phyloP scores from a whole-genome alignment of 1,140 invertebrate genomes.

The Drosophila auraria region DNA sequence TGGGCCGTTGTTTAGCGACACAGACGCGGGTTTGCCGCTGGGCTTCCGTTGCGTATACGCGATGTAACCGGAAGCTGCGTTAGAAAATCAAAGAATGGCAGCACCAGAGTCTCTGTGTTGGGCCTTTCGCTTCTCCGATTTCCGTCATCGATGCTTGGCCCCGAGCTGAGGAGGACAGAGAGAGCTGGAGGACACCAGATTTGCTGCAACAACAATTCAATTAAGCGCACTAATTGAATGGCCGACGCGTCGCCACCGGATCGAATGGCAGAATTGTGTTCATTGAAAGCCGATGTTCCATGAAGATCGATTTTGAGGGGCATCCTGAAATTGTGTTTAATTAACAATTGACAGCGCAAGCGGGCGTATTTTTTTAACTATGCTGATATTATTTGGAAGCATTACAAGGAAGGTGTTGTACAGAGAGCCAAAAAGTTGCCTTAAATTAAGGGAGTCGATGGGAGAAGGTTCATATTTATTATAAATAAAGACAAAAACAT shows the following conservation, averaged over 20 bases:
- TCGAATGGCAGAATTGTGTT: constrained; percentile 52
- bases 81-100: constrained; percentile 64
- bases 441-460: background rate
- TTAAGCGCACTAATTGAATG: constrained; percentile 84
- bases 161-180: background rate
- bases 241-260: constrained; percentile 39
- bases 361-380: background rate
- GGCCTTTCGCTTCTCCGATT: constrained; percentile 31
- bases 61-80: constrained; percentile 67
- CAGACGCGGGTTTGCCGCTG: constrained; percentile 21
- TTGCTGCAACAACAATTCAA: constrained; percentile 82
- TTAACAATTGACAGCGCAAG: constrained; percentile 35
- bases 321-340: constrained; percentile 17
- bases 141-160: constrained; percentile 20
- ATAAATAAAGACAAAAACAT: background rate
- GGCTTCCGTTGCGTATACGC: constrained; percentile 60
- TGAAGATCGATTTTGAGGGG: constrained; percentile 39
- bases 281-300: constrained; percentile 22
- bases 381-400: background rate
- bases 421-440: background rate
- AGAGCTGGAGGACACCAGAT: constrained; percentile 60
- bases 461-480: background rate
- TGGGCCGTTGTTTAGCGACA: constrained; percentile 55
- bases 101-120: constrained; percentile 18
- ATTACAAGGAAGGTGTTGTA: background rate